A percentile compares a stretch with the other conserved stretches of the same genome.
These are phyloP conservation scores for Procambarus virginalis DNA, from an alignment of 1,140 invertebrate species.

Conservation along the genomic window DNA sequence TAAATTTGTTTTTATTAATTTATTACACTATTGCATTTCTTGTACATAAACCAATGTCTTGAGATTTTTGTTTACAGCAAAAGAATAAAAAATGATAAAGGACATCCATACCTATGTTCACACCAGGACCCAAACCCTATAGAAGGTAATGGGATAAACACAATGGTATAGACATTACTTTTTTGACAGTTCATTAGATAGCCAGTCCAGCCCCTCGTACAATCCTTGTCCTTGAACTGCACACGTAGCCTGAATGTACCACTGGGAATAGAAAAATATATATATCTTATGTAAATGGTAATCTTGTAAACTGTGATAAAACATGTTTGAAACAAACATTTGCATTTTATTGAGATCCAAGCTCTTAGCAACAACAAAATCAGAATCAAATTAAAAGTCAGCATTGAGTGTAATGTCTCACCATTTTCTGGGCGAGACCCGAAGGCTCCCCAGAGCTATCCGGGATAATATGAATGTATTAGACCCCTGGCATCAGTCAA, in stretches of 20 bases:
- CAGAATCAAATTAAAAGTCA: too few relatives aligned
- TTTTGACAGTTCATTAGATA: slow-evolving; percentile 87
- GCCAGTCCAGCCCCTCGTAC: slow-evolving; percentile 99
- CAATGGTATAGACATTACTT: slow-evolving; percentile 43
- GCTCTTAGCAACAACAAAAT: too few relatives aligned
- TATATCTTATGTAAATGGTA: too few relatives aligned
- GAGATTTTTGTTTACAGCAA: slow-evolving; percentile 24
- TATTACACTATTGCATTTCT: neutral
- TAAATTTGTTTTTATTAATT: neutral
- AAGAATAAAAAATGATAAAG: slow-evolving; percentile 12
- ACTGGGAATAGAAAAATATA: slow-evolving; percentile 75
- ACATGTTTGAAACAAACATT: too few relatives aligned
- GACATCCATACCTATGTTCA: slow-evolving; percentile 27
- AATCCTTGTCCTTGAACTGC: slow-evolving; percentile 97
- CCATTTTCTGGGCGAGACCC: too few relatives aligned
- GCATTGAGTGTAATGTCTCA: too few relatives aligned
- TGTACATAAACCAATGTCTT: slow-evolving; percentile 10
- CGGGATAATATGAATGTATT: too few relatives aligned
- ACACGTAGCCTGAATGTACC: slow-evolving; percentile 99
- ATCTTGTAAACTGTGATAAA: too few relatives aligned
- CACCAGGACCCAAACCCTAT: slow-evolving; percentile 8
- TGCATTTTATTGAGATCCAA: too few relatives aligned
- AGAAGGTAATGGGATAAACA: neutral
- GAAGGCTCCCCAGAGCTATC: too few relatives aligned
- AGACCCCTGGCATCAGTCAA: too few relatives aligned